These are phyloP conservation scores for Lampris incognitus DNA, from an alignment of 2,113 vertebrate genomes.

Conservation along the genomic window DNA sequence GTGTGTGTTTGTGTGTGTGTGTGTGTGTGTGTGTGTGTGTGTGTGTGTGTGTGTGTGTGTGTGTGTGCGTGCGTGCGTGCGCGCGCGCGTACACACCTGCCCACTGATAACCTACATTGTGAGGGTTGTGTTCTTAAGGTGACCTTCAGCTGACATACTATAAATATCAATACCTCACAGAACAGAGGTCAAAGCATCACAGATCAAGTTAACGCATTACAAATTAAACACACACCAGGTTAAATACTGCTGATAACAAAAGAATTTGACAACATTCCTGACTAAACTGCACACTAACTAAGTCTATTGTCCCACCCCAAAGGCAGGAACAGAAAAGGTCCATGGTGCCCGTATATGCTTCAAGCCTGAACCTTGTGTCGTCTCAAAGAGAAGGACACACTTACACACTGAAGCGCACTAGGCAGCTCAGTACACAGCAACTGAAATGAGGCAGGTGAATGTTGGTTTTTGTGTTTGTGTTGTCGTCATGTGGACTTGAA, in stretches of 20 bases:
- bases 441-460: too few species aligned
- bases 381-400: too few species aligned
- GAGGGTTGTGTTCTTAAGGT: conserved; percentile 35
- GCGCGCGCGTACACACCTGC: conserved; percentile 13
- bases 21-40: background rate
- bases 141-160: conserved; percentile 44
- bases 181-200: background rate
- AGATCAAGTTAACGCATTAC: conserved; percentile 27
- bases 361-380: too few species aligned
- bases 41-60: conserved; percentile 18
- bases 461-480: too few species aligned
- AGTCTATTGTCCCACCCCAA: too few species aligned
- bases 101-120: conserved; percentile 59
- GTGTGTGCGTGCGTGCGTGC: conserved; percentile 10
- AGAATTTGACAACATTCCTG: conserved; percentile 2
- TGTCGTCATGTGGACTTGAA: too few species aligned
- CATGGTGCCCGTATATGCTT: too few species aligned
- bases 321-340: too few species aligned
- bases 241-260: background rate
- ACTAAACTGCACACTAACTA: background rate
- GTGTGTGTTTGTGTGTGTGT: background rate
- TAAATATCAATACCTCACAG: background rate
- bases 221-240: background rate
- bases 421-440: too few species aligned
- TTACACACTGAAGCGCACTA: too few species aligned